Evolutionary conservation across 2,797 vertebrate species (phyloP).

Genomic region (Chrysocyon brachyurus): DNA sequence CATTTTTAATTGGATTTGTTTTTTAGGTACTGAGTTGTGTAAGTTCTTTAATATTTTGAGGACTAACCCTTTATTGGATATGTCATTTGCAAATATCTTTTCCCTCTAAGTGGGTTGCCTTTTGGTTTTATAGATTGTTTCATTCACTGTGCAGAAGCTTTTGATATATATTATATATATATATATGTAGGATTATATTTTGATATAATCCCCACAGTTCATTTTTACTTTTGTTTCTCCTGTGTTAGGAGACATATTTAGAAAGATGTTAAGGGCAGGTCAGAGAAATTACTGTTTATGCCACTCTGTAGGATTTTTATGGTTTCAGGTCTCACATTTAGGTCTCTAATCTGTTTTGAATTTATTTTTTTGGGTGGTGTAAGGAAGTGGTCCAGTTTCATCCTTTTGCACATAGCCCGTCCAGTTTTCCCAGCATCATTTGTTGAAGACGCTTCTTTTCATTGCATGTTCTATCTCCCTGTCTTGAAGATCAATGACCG

Average conservation of each 20-base stretch:
- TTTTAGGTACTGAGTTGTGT: background rate
- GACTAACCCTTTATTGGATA: background rate
- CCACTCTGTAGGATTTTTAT: background rate
- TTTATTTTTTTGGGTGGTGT: background rate
- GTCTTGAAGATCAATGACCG: background rate
- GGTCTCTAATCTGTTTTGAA: background rate
- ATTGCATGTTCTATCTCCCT: background rate
- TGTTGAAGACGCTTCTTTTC: background rate
- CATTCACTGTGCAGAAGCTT: background rate
- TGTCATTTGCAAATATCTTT: background rate
- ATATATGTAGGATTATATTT: background rate
- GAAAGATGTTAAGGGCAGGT: background rate
- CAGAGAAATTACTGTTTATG: background rate
- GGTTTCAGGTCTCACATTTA: background rate
- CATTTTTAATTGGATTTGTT: background rate
- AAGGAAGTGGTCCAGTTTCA: background rate
- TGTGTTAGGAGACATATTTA: background rate
- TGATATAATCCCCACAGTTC: background rate
- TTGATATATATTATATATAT: background rate
- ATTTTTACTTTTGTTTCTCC: background rate
- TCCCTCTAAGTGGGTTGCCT: background rate
- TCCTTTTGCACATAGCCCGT: background rate
- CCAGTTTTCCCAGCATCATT: background rate
- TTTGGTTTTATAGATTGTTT: background rate
- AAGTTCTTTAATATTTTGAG: background rate